phyloP scores from a whole-genome alignment of 2,113 vertebrate genomes.

The Paedocypris sp. region DNA sequence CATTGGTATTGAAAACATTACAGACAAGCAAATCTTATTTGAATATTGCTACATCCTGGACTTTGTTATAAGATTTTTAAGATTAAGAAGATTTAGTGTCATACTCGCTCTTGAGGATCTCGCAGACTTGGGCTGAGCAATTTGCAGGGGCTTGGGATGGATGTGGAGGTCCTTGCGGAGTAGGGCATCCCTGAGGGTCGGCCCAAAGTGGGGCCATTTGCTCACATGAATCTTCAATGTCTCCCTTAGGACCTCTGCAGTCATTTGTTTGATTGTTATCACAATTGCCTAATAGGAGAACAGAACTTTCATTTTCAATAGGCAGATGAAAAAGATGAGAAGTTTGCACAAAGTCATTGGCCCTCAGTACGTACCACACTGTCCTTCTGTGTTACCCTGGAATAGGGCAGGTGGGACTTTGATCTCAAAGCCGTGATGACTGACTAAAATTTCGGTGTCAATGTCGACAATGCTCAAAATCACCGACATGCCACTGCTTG shows the following conservation, averaged over 20 bases:
- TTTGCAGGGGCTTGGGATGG: background rate
- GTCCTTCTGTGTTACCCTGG: constrained; percentile 79
- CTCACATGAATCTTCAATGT: constrained; percentile 53
- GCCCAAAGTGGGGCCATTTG: constrained; percentile 69
- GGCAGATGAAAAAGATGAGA: background rate
- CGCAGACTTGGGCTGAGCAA: constrained; percentile 49
- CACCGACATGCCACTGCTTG: constrained; percentile 61
- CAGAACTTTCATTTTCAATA: background rate
- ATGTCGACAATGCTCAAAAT: constrained; percentile 62
- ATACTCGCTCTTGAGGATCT: constrained; percentile 71
- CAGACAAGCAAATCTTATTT: too few species aligned
- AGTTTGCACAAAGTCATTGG: background rate
- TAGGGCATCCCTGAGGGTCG: constrained; percentile 35
- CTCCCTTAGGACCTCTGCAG: constrained; percentile 61
- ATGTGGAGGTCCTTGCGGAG: background rate
- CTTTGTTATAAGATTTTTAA: too few species aligned
- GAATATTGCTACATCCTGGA: too few species aligned
- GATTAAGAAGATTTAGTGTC: too few species aligned
- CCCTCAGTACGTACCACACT: constrained; percentile 73
- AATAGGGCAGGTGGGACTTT: constrained; percentile 72
- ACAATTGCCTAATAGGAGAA: constrained; percentile 65
- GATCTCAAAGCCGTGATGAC: constrained; percentile 63
- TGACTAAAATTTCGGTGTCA: constrained; percentile 61
- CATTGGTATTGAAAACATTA: too few species aligned
- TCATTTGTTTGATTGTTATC: constrained; percentile 71